Percentiles rank a stretch among this genome's conserved stretches.
phyloP scores from a whole-genome alignment of 2,797 vertebrate species.

The Botia kubotai region DNA sequence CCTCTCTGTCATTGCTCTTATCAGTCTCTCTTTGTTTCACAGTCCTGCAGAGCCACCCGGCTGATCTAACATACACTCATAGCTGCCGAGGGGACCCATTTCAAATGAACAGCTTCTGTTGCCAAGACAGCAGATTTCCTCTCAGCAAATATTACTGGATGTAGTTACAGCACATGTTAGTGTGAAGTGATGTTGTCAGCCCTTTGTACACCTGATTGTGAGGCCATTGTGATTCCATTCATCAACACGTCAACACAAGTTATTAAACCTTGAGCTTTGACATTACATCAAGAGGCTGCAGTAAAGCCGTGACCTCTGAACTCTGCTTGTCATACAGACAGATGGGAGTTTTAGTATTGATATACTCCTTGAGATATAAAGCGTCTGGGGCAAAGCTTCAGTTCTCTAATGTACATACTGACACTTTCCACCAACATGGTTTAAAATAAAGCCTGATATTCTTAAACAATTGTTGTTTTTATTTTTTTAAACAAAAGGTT shows the following conservation, averaged over 20 bases:
- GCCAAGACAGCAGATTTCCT: constrained; percentile 46
- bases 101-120: constrained; percentile 38
- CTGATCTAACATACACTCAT: constrained; percentile 41
- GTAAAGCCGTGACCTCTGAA: constrained; percentile 11
- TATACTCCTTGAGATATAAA: not conserved
- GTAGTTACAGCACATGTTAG: constrained; percentile 25
- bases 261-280: constrained; percentile 14
- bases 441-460: not conserved
- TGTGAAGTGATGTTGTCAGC: constrained; percentile 27
- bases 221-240: constrained; percentile 11
- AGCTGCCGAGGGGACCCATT: constrained; percentile 25
- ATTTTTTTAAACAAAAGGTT: too few relatives aligned
- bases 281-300: constrained; percentile 1
- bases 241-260: constrained; percentile 15
- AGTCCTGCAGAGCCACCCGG: constrained; percentile 19
- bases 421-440: too few relatives aligned
- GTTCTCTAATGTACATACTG: not conserved
- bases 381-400: not conserved
- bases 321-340: constrained; percentile 25
- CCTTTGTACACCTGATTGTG: constrained; percentile 19
- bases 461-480: too few relatives aligned
- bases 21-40: constrained; percentile 31
- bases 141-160: constrained; percentile 23
- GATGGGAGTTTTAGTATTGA: constrained; percentile 34
- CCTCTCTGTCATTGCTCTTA: constrained; percentile 38